Conservation (phyloP, 2,113 vertebrate species). For the Melanerpes formicivorus region DNA sequence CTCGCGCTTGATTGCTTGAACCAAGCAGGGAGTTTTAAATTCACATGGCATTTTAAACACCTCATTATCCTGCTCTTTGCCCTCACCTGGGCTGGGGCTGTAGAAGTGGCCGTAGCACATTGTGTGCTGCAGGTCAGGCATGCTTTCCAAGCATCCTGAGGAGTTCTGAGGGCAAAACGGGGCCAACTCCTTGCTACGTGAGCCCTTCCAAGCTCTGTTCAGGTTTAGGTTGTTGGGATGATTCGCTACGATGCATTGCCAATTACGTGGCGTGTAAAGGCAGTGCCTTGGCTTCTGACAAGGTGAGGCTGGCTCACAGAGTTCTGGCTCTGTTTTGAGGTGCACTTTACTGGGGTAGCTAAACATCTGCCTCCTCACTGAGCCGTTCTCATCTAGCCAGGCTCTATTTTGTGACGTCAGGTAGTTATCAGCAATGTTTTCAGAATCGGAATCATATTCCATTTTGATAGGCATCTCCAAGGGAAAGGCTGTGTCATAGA, state of each 20-base stretch:
- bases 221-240: constrained; percentile 52
- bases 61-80: constrained; percentile 74
- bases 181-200: constrained; percentile 75
- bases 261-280: constrained; percentile 72
- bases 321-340: constrained; percentile 86
- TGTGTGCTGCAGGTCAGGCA: constrained; percentile 65
- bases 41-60: constrained; percentile 78
- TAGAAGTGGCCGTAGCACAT: constrained; percentile 77
- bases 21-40: constrained; percentile 81
- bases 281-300: constrained; percentile 82
- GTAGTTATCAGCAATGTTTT: constrained; percentile 79
- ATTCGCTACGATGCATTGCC: constrained; percentile 75
- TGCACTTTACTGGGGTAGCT: constrained; percentile 77
- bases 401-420: constrained; percentile 41
- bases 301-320: constrained; percentile 76
- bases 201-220: constrained; percentile 72
- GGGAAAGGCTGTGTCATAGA: constrained; percentile 74
- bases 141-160: constrained; percentile 75
- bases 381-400: constrained; percentile 76
- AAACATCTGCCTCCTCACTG: constrained; percentile 71
- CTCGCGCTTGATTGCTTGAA: constrained; percentile 89
- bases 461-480: constrained; percentile 88
- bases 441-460: constrained; percentile 87
- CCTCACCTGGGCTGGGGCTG: constrained; percentile 64
- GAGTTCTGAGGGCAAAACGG: constrained; percentile 77